Base-by-base conservation (phyloP, 2,888 invertebrate genomes). In the Synanthedon formicaeformis region DNA sequence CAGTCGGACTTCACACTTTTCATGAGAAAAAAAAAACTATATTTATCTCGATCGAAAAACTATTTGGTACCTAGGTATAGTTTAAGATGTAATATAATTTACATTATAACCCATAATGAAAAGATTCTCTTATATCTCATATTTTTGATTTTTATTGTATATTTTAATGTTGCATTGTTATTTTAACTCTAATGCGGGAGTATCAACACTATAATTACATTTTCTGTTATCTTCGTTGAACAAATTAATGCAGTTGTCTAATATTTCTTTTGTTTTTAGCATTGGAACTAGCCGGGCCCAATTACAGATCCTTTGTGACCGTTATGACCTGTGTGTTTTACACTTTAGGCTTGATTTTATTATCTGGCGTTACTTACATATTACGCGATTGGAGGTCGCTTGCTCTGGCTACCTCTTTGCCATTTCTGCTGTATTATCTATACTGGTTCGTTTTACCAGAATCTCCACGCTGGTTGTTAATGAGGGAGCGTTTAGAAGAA, bases 271-370 rank as follows among this genome's bases (percentile, higher is more conserved):
- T 58, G 58, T 53, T 89, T 90, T 60, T 72, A 97, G 97, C 96
- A 55, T 82, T 97, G 63, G 97, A 97, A 82, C 79, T 97, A 55
- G 96, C 97, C 18, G 97, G 97, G 3, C 95, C 96, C 14, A 95
- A 93, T 67, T 96, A 96, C 77, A 90, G 97, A 61, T 96, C 96
- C 0, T 96, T 96, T 78, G 95, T 96, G 0, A 96, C 96, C 0
- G 94, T 97, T 5, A 92, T 97, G 92, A 96, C 96, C 0, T 96
- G 96, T 65, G 91, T 96, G 53, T 96, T 96, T 76, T 97, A 96
- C 75, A 96, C 96, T 1, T 88, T 94, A 60, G 96, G 96, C 2
- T 89, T 97, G 58, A 93, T 96, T 78, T 83, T 96, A 70, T 81
- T 97, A 51, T 92, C 96, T 0, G 91, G 91, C 16, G 91, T 97